Base-by-base conservation (phyloP, 2,113 vertebrate species). In the Hippocampus guttulatus region DNA sequence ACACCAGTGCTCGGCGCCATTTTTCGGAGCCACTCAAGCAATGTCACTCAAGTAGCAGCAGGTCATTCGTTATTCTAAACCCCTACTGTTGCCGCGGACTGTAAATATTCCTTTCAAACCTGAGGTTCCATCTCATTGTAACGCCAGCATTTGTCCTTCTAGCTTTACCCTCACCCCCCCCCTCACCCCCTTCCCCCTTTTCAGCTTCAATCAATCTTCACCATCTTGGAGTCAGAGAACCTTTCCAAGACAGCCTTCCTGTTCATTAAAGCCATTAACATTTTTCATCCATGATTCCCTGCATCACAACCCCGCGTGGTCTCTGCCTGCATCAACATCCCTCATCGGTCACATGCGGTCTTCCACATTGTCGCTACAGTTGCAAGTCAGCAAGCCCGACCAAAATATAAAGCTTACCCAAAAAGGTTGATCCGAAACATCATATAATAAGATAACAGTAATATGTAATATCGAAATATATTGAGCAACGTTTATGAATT, bases 241-340 rank as follows among this genome's bases (percentile, higher is more conserved):
- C 71, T 66, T 81, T 80, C 74, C 47, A 77, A 80, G 83, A 77
- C 76, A 78, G 62, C 73, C 71, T 67, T 15, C 49, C 66, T 75
- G 71, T 78, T 87, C 81, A 85, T 88, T 88, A 88, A 54, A 72
- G 33, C 76, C 75, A 85, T 86, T 89, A 79, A 82, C 74, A 81
- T 83, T 86, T 83, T 84, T 85, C 72, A 79, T 65, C 68, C 23
- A 1, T 77, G 78, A 87, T 84, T 87, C 69, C 67, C 45, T 68
- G 69, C 30, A 40, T 55, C 41, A 11, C 7, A 45, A 57, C 54
- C 18, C 9, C 47, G 16, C 60, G 63, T 0, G 10, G 57, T 66
- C 67, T 54, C 58, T 70, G 45, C 74, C 40, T 7, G 11, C 14
- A 60, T 18, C 21, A 43, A 14, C 8, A 16, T 68, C n/a, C 67